Evolutionary conservation across 2,888 invertebrate species (phyloP).

Genomic region (Thymelicus lineola): DNA sequence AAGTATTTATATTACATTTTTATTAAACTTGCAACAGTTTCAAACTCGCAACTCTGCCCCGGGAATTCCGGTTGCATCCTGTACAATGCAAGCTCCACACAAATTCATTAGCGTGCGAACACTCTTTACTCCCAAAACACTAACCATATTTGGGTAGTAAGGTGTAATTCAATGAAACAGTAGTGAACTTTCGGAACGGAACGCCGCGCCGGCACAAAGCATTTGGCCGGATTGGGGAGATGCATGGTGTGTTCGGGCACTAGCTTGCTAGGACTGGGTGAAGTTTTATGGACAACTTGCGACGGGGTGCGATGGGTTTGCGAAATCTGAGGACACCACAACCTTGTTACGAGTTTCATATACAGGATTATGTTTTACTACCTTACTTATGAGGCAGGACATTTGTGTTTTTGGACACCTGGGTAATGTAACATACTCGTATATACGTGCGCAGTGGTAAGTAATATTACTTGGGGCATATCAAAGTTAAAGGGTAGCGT

Average conservation of each 20-base stretch:
- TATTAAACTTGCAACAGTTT: slow-evolving; percentile 21
- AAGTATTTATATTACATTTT: too few species aligned
- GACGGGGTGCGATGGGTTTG: slow-evolving; percentile 55
- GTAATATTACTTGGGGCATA: not conserved
- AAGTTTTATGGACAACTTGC: slow-evolving; percentile 66
- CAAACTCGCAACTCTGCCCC: slow-evolving; percentile 22
- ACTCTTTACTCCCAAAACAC: slow-evolving; percentile 35
- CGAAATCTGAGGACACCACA: slow-evolving; percentile 50
- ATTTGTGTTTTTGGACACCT: not conserved
- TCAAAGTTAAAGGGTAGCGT: too few species aligned
- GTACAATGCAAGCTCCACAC: slow-evolving; percentile 26
- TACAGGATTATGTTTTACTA: slow-evolving; percentile 32
- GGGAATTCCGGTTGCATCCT: slow-evolving; percentile 6
- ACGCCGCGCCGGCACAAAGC: slow-evolving; percentile 49
- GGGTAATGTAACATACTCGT: not conserved
- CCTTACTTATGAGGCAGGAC: not conserved
- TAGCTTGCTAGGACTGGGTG: slow-evolving; percentile 33
- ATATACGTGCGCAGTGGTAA: not conserved
- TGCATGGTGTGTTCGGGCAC: slow-evolving; percentile 44
- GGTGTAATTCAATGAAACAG: slow-evolving; percentile 58
- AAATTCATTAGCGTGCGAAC: slow-evolving; percentile 28
- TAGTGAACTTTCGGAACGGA: slow-evolving; percentile 46
- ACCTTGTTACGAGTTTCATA: slow-evolving; percentile 50
- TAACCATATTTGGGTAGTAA: slow-evolving; percentile 37
- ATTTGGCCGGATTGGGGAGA: slow-evolving; percentile 61